Conservation (phyloP, 2,113 vertebrate genomes). For the Eclectus roratus region DNA sequence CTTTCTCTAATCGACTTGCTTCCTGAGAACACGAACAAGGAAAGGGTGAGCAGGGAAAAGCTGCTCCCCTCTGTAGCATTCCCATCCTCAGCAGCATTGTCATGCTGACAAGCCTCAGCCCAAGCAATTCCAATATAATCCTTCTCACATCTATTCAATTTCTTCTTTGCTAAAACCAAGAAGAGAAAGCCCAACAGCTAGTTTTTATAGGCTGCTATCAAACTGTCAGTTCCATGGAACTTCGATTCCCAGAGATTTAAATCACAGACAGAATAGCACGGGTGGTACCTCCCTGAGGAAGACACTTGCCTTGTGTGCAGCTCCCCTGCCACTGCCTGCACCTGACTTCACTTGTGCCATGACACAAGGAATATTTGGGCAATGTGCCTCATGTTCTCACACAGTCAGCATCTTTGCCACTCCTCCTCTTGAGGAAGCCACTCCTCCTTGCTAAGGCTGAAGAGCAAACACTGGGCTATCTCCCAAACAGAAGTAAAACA, state of each 20-base stretch:
- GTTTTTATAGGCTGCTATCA: background rate
- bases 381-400: background rate
- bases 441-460: background rate
- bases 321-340: background rate
- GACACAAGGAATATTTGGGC: background rate
- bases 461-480: background rate
- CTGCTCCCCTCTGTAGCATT: background rate
- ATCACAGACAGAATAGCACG: background rate
- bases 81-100: background rate
- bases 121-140: background rate
- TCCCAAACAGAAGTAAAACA: constrained; percentile 23
- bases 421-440: background rate
- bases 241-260: background rate
- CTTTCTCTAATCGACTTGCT: constrained; percentile 55
- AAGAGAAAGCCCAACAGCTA: background rate
- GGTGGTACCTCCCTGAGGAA: background rate
- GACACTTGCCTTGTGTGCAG: background rate
- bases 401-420: background rate
- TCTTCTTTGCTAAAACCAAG: background rate
- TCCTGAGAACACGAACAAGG: constrained; percentile 62
- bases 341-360: background rate
- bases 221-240: background rate
- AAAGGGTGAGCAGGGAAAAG: background rate
- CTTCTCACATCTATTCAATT: background rate
- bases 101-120: background rate